phyloP scores from a whole-genome alignment of 2,888 invertebrate genomes.

The Chloroclysta siterata region DNA sequence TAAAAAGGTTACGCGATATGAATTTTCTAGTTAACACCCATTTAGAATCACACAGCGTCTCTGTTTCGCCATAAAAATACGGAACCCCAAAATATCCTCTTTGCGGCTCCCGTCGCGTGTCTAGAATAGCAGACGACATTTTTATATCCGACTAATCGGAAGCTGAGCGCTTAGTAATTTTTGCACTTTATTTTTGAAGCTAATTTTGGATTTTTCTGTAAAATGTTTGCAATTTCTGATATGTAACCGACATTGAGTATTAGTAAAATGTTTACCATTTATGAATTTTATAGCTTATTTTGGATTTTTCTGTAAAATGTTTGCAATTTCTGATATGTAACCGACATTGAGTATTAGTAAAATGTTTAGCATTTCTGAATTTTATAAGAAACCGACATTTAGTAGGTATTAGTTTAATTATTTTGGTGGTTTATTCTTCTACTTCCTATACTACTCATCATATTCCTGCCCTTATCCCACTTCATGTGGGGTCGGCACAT shows the following conservation, averaged over 20 bases:
- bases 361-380: too few relatives aligned
- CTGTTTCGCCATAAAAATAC: slow-evolving; percentile 1
- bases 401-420: too few relatives aligned
- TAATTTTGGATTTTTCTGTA: not conserved
- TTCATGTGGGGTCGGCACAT: too few relatives aligned
- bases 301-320: slow-evolving; percentile 4
- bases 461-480: too few relatives aligned
- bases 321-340: too few relatives aligned
- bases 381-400: too few relatives aligned
- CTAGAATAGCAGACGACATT: slow-evolving; percentile 26
- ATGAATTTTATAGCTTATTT: not conserved
- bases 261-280: too few relatives aligned
- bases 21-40: not conserved
- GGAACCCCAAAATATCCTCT: slow-evolving; percentile 20
- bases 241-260: not conserved
- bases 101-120: slow-evolving; percentile 22
- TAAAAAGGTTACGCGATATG: slow-evolving; percentile 1
- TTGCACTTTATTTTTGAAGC: slow-evolving; percentile 12
- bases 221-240: slow-evolving; percentile 4
- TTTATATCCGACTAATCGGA: slow-evolving; percentile 36
- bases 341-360: too few relatives aligned
- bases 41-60: slow-evolving; percentile 15
- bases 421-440: too few relatives aligned
- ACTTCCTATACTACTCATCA: too few relatives aligned
- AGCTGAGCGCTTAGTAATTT: slow-evolving; percentile 29